Conservation (phyloP, 2,888 invertebrate species). For the Polydesmus complanatus region DNA sequence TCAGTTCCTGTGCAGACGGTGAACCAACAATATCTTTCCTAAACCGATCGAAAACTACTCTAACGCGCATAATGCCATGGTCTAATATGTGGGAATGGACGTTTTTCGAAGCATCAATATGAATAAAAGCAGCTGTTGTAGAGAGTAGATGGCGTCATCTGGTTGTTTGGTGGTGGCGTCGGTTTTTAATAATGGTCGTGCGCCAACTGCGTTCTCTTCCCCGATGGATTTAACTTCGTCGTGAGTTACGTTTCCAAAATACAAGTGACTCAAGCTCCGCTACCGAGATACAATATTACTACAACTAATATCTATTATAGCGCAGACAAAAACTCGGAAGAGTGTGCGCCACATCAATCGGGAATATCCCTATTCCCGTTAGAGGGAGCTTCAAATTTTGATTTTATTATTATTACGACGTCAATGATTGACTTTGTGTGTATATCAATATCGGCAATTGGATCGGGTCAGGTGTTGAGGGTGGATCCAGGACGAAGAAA, state of each 20-base stretch:
- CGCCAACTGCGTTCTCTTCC: not conserved
- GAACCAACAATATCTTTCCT: no score
- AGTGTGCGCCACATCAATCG: not conserved
- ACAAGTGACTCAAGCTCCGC: not conserved
- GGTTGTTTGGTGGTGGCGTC: not conserved
- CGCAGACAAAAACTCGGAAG: not conserved
- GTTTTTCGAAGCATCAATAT: not conserved
- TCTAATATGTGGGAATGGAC: not conserved
- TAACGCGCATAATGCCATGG: no score
- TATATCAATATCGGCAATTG: not conserved
- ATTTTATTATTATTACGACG: not conserved
- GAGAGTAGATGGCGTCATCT: not conserved
- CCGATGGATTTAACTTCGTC: not conserved
- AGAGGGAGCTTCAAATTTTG: not conserved
- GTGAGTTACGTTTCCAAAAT: no score
- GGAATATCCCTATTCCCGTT: no score
- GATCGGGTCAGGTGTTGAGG: not conserved
- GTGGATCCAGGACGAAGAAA: no score
- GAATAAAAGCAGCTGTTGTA: not conserved
- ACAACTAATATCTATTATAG: not conserved
- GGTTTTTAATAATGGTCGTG: not conserved
- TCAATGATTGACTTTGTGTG: not conserved
- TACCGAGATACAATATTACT: not conserved
- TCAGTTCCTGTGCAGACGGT: no score
- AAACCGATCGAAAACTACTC: no score